These are phyloP conservation scores for Echinarachnius parma DNA, from an alignment of 53 echinoderm and acorn worm genomes.

Conservation along the genomic window DNA sequence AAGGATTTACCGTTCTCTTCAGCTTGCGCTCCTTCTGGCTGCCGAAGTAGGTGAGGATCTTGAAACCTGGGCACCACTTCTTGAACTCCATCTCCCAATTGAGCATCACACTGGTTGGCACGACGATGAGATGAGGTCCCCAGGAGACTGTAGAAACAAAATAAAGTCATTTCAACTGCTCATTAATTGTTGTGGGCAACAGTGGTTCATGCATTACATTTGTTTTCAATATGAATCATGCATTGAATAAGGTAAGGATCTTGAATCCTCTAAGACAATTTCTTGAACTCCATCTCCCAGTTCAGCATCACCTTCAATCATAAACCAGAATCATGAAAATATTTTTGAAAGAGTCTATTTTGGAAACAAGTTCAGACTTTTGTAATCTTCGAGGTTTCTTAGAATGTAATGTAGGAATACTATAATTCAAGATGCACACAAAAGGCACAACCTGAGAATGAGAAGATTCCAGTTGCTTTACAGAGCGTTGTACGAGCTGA, in stretches of 20 bases:
- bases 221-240: no score
- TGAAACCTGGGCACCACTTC: conserved; percentile 99
- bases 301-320: no score
- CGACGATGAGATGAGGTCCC: conserved; percentile 94
- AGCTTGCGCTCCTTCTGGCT: conserved; percentile 91
- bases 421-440: conserved; percentile 45
- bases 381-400: no score
- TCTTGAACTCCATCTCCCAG: no score
- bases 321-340: no score
- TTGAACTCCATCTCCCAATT: conserved; percentile 98
- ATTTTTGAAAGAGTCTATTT: no score
- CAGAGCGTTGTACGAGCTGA: conserved; percentile 48
- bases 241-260: no score
- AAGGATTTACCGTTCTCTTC: conserved; percentile 73
- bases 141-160: conserved; percentile 65
- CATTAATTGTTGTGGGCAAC: no score
- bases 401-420: conserved; percentile 38
- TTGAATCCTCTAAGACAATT: no score
- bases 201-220: no score
- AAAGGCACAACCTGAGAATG: conserved; percentile 50
- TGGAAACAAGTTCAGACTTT: no score
- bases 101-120: conserved; percentile 98
- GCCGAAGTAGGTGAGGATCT: conserved; percentile 98
- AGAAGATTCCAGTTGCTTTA: conserved; percentile 50
- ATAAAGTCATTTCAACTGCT: not conserved